Base-by-base conservation (phyloP, 2,113 vertebrate genomes). In the Bombycilla garrulus region DNA sequence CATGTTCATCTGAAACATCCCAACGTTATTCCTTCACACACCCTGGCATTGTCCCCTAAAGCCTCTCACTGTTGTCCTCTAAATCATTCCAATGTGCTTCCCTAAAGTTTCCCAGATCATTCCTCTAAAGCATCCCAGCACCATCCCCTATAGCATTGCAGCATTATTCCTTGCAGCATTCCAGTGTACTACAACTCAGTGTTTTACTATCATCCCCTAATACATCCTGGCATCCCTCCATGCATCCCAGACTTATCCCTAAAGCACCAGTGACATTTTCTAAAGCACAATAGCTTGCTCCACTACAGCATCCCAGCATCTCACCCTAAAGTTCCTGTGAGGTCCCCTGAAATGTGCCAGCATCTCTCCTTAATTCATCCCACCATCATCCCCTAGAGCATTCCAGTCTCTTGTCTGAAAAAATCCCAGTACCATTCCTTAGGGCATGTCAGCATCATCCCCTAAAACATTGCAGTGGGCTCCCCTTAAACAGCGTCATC, bases 31-130 rank as follows among this genome's bases (percentile, higher is more conserved):
- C 18, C 31, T 48, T 42, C 23, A 5, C 62, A 69, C 35, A 48
- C 21, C 25, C 54, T 69, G 62, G n/a, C 21, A 33, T 28, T 19
- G 18, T 76, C 47, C 13, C 42, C 26, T 69, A 71, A 84, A 84
- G 15, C 50, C 24, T 56, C 26, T 57, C 18, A 20, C 11, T 12
- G 10, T 20, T 1, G 0, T 78, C 23, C 10, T 31, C 36, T 73
- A 51, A 36, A 66, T 10, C 16, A 40, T 44, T 19, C 13, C 38
- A 22, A 5, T 47, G 12, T 0, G 0, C 15, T 60, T 42, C 19
- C 48, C 23, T 54, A 44, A 77, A 51, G 6, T 57, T 77, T 67
- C 21, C 44, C 53, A 35, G 83, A 56, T n/a, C 31, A 58, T 44
- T 86, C 33, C 33, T 31, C 36, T 67, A 51, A 67, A 67, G 22